These are phyloP conservation scores for Etheostoma cragini DNA, from an alignment of 2,113 vertebrate species.

Conservation along the genomic window DNA sequence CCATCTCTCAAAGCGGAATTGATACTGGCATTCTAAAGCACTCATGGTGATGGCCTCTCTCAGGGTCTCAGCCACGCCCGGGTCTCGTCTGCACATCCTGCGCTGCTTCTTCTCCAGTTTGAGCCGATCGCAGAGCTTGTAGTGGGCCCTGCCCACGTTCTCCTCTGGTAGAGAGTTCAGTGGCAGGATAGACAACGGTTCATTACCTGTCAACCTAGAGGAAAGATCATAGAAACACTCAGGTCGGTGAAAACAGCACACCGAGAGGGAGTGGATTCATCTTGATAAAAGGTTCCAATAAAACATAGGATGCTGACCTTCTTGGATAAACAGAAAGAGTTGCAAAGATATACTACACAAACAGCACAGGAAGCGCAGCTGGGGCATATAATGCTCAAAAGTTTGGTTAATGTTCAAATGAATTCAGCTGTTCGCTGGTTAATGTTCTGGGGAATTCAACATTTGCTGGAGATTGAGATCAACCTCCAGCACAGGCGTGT, in stretches of 20 bases:
- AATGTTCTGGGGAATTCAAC: slow-evolving; percentile 80
- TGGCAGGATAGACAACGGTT: slow-evolving; percentile 96
- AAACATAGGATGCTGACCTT: slow-evolving; percentile 58
- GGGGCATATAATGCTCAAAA: slow-evolving; percentile 50
- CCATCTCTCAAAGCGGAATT: slow-evolving; percentile 98
- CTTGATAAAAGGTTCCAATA: slow-evolving; percentile 59
- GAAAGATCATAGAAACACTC: slow-evolving; percentile 38
- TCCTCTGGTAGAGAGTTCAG: slow-evolving; percentile 93
- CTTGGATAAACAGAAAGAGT: slow-evolving; percentile 59
- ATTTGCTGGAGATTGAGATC: slow-evolving; percentile 74
- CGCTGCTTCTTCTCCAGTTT: slow-evolving; percentile 98
- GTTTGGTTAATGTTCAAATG: slow-evolving; percentile 79
- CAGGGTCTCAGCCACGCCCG: slow-evolving; percentile 95
- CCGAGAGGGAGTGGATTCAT: slow-evolving; percentile 29
- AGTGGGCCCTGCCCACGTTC: slow-evolving; percentile 90
- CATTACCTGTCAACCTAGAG: slow-evolving; percentile 94
- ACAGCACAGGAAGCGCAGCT: slow-evolving; percentile 57
- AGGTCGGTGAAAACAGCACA: slow-evolving; percentile 27
- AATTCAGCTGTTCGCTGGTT: slow-evolving; percentile 73
- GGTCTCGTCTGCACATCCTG: slow-evolving; percentile 97
- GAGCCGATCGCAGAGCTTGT: slow-evolving; percentile 97
- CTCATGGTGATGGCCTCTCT: slow-evolving; percentile 98
- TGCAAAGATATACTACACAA: slow-evolving; percentile 63
- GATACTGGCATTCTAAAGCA: slow-evolving; percentile 96
- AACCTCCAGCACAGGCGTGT: slow-evolving; percentile 53